Evolutionary conservation across 1,140 invertebrate species (phyloP), one percentile per base, ranked within the genome.

Genomic region (Zaprionus taronus): DNA sequence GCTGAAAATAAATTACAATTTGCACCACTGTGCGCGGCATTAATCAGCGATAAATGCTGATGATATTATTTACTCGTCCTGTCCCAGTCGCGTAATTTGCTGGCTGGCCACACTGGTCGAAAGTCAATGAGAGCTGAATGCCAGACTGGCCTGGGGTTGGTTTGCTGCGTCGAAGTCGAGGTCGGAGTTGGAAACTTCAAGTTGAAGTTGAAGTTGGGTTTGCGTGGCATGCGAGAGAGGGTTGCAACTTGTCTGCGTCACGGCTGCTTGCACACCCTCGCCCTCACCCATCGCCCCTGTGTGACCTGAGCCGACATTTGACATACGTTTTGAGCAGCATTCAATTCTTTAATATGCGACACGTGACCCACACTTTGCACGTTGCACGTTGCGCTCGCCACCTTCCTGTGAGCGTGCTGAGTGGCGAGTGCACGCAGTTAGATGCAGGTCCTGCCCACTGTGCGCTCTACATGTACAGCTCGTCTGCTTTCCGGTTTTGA

Each of bases 291-390:
- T 28, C 49, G 47, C 41, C 14, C 38, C 63, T 65, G 31, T 66
- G 22, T 57, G 61, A 49, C 63, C 17, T 17, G 79, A 55, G 63
- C 41, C 58, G 73, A 77, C 81, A 85, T 85, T 86, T 86, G 83
- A 86, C 83, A 86, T 86, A 86, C 83, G 83, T 83, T 86, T 87
- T 77, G 80, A 80, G 83, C 83, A 58, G 70, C 80, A 84, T 83
- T 86, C 83, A 86, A 79, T 77, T 77, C 64, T 66, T 83, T 89
- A 89, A 89, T 89, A 89, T 81, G 84, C 64, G 84, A 81, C 84
- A 89, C 84, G 84, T 89, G 84, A 89, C 84, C 84, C 84, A 89
- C 81, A 89, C 84, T 83, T 89, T 81, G 80, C 47, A 20, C 47
- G 20, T 51, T 22, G 47, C 80, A 87, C 83, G 68, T 73, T 77